A percentile compares a stretch with the other conserved stretches of the same genome.
Evolutionary conservation across 2,113 vertebrate genomes (phyloP).

Genomic region (Uria aalge): DNA sequence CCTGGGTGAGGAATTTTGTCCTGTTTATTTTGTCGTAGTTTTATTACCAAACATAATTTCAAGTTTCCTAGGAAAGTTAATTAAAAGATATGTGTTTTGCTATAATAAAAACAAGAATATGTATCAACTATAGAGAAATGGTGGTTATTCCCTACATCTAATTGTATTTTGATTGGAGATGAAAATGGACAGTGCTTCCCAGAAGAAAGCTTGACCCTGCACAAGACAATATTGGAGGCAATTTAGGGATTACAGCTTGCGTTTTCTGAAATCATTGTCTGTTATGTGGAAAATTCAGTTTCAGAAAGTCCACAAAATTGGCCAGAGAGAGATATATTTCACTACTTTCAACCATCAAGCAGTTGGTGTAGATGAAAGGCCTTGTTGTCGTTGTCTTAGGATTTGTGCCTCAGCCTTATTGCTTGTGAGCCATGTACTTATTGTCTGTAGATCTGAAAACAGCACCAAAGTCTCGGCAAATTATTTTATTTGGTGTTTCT

Average conservation of each 20-base stretch:
- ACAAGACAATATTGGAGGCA: background rate
- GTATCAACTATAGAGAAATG: background rate
- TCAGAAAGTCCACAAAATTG: background rate
- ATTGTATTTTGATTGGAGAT: background rate
- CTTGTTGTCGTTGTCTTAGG: background rate
- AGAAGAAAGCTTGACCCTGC: background rate
- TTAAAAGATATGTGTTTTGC: background rate
- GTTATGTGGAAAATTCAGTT: background rate
- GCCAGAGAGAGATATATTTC: background rate
- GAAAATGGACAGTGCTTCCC: background rate
- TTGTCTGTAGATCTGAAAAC: background rate
- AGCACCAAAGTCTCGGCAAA: background rate
- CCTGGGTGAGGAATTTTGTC: background rate
- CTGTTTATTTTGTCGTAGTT: background rate
- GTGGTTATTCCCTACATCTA: background rate
- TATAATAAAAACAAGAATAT: background rate
- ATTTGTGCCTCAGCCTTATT: background rate
- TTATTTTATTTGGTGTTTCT: background rate
- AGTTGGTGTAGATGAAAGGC: background rate
- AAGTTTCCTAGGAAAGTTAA: background rate
- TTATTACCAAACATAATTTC: background rate
- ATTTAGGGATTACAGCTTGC: constrained; percentile 4
- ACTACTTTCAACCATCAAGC: background rate
- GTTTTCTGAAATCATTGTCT: background rate
- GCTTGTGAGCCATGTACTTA: background rate